Evolutionary conservation across 2,797 vertebrate genomes (phyloP), one percentile per base, ranked within the genome.

Genomic region (Malurus leucopterus): DNA sequence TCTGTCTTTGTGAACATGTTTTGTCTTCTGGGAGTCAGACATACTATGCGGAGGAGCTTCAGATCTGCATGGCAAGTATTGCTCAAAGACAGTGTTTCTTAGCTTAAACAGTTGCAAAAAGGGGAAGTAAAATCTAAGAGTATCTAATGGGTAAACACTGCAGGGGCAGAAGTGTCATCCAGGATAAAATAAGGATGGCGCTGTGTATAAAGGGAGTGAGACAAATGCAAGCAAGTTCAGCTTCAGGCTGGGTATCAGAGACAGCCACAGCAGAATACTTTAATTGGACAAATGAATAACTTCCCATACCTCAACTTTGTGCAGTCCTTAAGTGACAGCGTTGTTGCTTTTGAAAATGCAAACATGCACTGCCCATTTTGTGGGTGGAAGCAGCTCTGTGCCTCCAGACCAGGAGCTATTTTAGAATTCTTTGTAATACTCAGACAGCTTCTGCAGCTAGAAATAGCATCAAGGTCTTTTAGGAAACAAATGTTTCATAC

Each of bases 381-480:
- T 3, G 1, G 17, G 41, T 80, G 34, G 41, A 62, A 55, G 38
- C 32, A 53, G 34, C 26, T 68, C 36, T 64, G 30, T 90, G 62
- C 47, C 44, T 92, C 36, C 34, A 81, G 65, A 80, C 51, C 19
- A 23, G 69, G 34, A 90, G 38, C 55, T 92, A 69, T 87, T 94
- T 81, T 87, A 63, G 69, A 80, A 61, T 77, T 59, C 63, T 85
- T 79, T 67, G 29, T 90, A 65, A 43, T 50, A 87, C 46, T 53
- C 73, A 81, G 46, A 59, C 41, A 72, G 68, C 74, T 82, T 88
- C 81, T 82, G 65, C 30, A 41, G 22, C 69, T 91, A 59, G 67
- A 90, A 93, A 86, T 89, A 93, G 61, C 82, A 81, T 75, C 67
- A 54, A 78, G 49, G 79, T 81, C 70, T 90, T 89, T 68, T 46